Conservation (phyloP, 2,888 invertebrate species). For the Ichneumon xanthorius region DNA sequence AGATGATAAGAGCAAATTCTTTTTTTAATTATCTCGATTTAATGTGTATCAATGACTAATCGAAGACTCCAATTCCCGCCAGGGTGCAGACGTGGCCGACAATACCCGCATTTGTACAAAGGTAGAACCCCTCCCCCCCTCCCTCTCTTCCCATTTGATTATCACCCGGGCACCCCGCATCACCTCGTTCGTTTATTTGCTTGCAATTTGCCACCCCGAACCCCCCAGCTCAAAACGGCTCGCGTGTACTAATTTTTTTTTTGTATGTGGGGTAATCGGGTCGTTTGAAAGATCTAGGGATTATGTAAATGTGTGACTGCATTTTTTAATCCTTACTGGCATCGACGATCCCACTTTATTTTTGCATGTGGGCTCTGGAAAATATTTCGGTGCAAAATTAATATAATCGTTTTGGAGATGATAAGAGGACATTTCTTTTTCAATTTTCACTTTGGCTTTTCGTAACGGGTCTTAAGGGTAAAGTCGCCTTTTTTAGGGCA, state of each 20-base stretch:
- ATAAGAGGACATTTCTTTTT: too few species aligned
- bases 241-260: background rate
- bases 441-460: too few species aligned
- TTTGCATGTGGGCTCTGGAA: too few species aligned
- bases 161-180: slow-evolving; percentile 39
- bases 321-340: background rate
- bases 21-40: slow-evolving; percentile 70
- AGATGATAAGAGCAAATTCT: too few species aligned
- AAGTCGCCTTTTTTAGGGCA: too few species aligned
- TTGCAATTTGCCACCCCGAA: slow-evolving; percentile 18
- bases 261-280: background rate
- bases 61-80: slow-evolving; percentile 67
- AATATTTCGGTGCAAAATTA: too few species aligned
- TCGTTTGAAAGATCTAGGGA: background rate
- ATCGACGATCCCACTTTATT: background rate
- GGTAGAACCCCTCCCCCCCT: background rate
- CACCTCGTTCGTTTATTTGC: slow-evolving; percentile 55
- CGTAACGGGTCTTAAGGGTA: too few species aligned
- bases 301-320: background rate
- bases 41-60: slow-evolving; percentile 82
- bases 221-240: background rate
- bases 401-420: too few species aligned
- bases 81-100: slow-evolving; percentile 38
- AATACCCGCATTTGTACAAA: slow-evolving; percentile 29
- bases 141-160: slow-evolving; percentile 64